phyloP scores from a whole-genome alignment of 2,888 invertebrate species.

The Papilio demoleus region DNA sequence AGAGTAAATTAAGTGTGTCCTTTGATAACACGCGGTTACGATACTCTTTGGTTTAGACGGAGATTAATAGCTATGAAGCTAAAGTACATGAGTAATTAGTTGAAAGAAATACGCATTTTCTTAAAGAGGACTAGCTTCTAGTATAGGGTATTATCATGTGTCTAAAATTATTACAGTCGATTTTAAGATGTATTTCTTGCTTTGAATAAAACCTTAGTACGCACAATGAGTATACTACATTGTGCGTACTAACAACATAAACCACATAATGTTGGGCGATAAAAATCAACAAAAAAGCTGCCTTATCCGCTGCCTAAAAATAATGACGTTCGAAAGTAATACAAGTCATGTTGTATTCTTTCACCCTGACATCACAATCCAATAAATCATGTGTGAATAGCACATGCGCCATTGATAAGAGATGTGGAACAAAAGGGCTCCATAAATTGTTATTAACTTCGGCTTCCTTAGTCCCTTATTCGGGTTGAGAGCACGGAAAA shows the following conservation, averaged over 20 bases:
- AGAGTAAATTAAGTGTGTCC: constrained; percentile 65
- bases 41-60: constrained; percentile 21
- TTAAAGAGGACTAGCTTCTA: neutral
- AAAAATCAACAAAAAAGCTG: constrained; percentile 9
- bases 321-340: constrained; percentile 4
- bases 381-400: constrained; percentile 79
- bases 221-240: too few species aligned
- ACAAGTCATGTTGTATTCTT: constrained; percentile 55
- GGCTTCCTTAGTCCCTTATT: constrained; percentile 67
- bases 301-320: constrained; percentile 1
- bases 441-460: constrained; percentile 81
- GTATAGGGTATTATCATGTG: too few species aligned
- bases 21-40: constrained; percentile 51
- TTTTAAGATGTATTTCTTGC: too few species aligned
- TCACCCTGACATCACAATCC: constrained; percentile 62
- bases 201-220: too few species aligned
- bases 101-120: neutral
- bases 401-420: constrained; percentile 75
- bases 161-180: too few species aligned
- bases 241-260: neutral
- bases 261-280: neutral
- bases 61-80: constrained; percentile 16
- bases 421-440: constrained; percentile 78
- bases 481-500: constrained; percentile 59
- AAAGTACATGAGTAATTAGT: neutral